Evolutionary conservation across 1,140 invertebrate species (phyloP).

Genomic region (Delia radicum): DNA sequence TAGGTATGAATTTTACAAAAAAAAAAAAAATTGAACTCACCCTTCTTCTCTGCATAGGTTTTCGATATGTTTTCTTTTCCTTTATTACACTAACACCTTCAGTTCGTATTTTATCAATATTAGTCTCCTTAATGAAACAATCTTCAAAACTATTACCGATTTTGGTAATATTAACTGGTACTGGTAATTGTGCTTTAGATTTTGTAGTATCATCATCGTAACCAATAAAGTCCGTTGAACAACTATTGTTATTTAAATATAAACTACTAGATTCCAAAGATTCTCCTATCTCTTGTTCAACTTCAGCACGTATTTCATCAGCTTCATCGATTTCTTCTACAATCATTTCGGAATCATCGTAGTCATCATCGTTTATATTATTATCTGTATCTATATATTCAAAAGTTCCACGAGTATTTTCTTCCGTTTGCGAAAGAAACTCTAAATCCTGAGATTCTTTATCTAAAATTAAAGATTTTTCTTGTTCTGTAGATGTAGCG

Average conservation of each 20-base stretch:
- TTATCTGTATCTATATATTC: not conserved
- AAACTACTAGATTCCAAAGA: not conserved
- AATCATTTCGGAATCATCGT: slow-evolving; percentile 7
- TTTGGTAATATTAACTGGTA: not conserved
- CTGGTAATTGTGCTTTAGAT: not conserved
- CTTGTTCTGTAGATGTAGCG: not conserved
- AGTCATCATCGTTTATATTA: not conserved
- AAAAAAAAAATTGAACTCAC: not conserved
- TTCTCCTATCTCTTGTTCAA: slow-evolving; percentile 16
- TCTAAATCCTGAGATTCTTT: not conserved
- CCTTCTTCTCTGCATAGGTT: not conserved
- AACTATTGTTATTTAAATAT: not conserved
- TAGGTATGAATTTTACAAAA: too few species aligned
- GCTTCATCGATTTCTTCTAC: slow-evolving; percentile 24
- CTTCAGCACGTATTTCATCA: slow-evolving; percentile 24
- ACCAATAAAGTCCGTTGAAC: not conserved
- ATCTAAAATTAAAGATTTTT: not conserved
- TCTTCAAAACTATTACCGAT: not conserved
- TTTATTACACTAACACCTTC: not conserved
- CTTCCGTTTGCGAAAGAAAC: not conserved
- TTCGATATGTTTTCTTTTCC: not conserved
- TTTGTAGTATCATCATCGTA: not conserved
- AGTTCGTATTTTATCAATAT: not conserved
- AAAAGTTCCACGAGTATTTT: not conserved
- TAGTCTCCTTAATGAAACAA: not conserved